Conservation (phyloP, 2,113 vertebrate genomes). For the Zosterops pallidus region DNA sequence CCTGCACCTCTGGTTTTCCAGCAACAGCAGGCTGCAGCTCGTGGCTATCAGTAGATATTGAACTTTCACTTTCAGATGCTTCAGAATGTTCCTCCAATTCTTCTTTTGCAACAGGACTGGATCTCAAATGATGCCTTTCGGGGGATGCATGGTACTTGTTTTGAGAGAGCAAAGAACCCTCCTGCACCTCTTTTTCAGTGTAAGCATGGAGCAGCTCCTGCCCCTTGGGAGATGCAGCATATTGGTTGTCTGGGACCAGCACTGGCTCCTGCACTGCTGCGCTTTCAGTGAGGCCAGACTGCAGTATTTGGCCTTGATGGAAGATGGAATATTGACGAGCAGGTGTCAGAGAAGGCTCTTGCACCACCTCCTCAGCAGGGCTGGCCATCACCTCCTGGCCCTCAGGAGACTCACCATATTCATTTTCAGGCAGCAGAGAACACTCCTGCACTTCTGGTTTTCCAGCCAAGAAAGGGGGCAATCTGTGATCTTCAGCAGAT, state of each 20-base stretch:
- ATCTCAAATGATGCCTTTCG: neutral
- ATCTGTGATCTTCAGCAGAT: neutral
- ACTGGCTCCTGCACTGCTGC: neutral
- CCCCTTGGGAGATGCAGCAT: slow-evolving; percentile 34
- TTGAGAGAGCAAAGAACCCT: slow-evolving; percentile 64
- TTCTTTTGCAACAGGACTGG: slow-evolving; percentile 18
- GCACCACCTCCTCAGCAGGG: slow-evolving; percentile 7
- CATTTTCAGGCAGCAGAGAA: slow-evolving; percentile 66
- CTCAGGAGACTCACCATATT: slow-evolving; percentile 47
- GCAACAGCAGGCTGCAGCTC: slow-evolving; percentile 84
- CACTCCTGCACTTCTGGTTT: slow-evolving; percentile 9
- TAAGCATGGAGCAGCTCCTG: neutral
- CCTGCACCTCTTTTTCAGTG: slow-evolving; percentile 9
- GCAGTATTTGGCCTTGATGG: neutral
- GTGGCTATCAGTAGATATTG: slow-evolving; percentile 73
- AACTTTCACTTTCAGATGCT: slow-evolving; percentile 75
- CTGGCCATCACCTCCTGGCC: slow-evolving; percentile 4
- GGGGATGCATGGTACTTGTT: slow-evolving; percentile 32
- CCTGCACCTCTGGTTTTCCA: slow-evolving; percentile 57
- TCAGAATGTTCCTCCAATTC: slow-evolving; percentile 57
- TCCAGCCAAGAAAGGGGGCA: neutral
- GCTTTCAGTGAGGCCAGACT: neutral
- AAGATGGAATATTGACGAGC: slow-evolving; percentile 17
- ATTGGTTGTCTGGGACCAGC: slow-evolving; percentile 46
- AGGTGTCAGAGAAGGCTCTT: neutral